Conservation (phyloP, 2,797 vertebrate genomes). For the Etheostoma nigrum region DNA sequence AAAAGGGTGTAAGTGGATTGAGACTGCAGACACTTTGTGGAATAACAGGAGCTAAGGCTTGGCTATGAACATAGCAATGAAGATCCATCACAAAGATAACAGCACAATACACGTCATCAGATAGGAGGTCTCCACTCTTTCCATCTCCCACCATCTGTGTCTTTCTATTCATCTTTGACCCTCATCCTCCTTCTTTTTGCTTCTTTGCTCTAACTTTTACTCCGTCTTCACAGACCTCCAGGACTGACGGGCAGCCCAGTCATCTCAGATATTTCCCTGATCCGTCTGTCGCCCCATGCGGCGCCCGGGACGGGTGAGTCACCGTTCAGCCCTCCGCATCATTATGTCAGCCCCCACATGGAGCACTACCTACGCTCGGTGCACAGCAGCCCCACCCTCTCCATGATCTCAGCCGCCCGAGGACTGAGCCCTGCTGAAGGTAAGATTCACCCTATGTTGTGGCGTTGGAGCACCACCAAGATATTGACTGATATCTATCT, state of each 20-base stretch:
- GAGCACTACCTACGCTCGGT: conserved; percentile 97
- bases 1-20: conserved; percentile 40
- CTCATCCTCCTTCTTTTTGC: neutral
- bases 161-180: neutral
- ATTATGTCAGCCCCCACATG: conserved; percentile 95
- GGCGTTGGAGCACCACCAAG: neutral
- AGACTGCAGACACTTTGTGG: conserved; percentile 47
- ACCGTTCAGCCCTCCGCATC: conserved; percentile 91
- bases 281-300: conserved; percentile 92
- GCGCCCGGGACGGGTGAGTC: conserved; percentile 87
- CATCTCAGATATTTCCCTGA: conserved; percentile 97
- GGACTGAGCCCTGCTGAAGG: conserved; percentile 96
- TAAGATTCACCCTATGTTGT: conserved; percentile 74
- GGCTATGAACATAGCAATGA: conserved; percentile 45
- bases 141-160: neutral
- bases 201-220: neutral
- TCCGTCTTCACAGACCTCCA: conserved; percentile 86
- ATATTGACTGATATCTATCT: neutral
- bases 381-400: conserved; percentile 95
- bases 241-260: conserved; percentile 92
- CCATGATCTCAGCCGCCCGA: conserved; percentile 95
- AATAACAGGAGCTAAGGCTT: conserved; percentile 51
- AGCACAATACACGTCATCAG: conserved; percentile 25
- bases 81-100: conserved; percentile 47
- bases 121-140: conserved; percentile 1